Conservation (phyloP, 2,888 invertebrate species). For the Spicauda simplicius region DNA sequence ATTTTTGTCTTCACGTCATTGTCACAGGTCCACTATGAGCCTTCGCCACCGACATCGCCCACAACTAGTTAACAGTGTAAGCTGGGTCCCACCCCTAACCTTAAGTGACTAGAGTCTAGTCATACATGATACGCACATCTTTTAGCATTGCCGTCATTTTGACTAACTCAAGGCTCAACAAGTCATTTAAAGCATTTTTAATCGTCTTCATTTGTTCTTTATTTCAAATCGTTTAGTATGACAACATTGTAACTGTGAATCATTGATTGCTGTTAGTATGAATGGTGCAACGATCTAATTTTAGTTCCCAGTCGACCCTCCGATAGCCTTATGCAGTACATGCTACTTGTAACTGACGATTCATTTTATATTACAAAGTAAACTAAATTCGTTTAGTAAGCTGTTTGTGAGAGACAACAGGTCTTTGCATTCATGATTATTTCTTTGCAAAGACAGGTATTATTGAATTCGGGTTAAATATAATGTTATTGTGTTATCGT, state of each 20-base stretch:
- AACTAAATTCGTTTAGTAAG: background rate
- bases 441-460: background rate
- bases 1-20: too few relatives aligned
- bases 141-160: background rate
- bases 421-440: background rate
- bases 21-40: too few relatives aligned
- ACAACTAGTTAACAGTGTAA: too few relatives aligned
- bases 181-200: background rate
- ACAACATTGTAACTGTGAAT: conserved; percentile 39
- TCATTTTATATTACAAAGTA: conserved; percentile 13
- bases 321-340: conserved; percentile 54
- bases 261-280: conserved; percentile 50
- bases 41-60: too few relatives aligned
- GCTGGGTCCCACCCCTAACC: too few relatives aligned
- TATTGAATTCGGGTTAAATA: too few relatives aligned
- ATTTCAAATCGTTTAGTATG: background rate
- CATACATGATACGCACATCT: too few relatives aligned
- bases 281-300: conserved; percentile 63
- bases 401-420: background rate
- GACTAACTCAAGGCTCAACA: background rate
- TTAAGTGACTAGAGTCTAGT: too few relatives aligned
- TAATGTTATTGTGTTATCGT: too few relatives aligned
- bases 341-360: background rate
- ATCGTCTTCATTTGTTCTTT: background rate
- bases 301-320: conserved; percentile 60